phyloP scores from a whole-genome alignment of 2,888 invertebrate species.

The Desoria tigrina region DNA sequence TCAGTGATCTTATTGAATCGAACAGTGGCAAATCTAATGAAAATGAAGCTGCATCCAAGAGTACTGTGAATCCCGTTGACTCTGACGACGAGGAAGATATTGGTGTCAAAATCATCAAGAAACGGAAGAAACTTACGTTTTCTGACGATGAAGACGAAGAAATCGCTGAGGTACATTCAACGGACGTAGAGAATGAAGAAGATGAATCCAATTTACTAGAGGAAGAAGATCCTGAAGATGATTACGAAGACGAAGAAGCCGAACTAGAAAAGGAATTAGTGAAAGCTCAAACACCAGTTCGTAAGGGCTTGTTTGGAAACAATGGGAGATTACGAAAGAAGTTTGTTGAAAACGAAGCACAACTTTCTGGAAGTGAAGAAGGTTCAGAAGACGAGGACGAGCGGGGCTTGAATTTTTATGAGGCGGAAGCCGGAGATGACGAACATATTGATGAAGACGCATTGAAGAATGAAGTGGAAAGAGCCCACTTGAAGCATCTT shows the following conservation, averaged over 20 bases:
- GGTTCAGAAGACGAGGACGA: slow-evolving; percentile 88
- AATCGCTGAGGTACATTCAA: no score
- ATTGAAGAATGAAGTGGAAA: slow-evolving; percentile 75
- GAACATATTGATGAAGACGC: slow-evolving; percentile 80
- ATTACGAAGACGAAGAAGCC: slow-evolving; percentile 53
- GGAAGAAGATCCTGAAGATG: slow-evolving; percentile 49
- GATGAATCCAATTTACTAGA: no score
- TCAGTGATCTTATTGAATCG: slow-evolving; percentile 6
- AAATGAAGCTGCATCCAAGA: slow-evolving; percentile 36
- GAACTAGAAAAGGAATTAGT: slow-evolving; percentile 12
- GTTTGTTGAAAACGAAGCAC: slow-evolving; percentile 88
- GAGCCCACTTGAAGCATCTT: slow-evolving; percentile 80
- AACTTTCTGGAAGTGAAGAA: slow-evolving; percentile 87
- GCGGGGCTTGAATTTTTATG: slow-evolving; percentile 73
- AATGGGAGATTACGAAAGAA: slow-evolving; percentile 58
- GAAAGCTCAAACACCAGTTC: slow-evolving; percentile 18
- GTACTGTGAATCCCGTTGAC: slow-evolving; percentile 49
- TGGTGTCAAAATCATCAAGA: not conserved
- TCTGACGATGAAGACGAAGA: slow-evolving; percentile 38
- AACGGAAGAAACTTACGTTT: not conserved
- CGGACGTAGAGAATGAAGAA: slow-evolving; percentile 54
- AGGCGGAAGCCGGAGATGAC: slow-evolving; percentile 79
- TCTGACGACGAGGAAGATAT: slow-evolving; percentile 53
- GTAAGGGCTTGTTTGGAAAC: slow-evolving; percentile 43
- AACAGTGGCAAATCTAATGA: no score